Evolutionary conservation across 2,888 invertebrate genomes (phyloP).

Genomic region (Cataglyphis cursor): DNA sequence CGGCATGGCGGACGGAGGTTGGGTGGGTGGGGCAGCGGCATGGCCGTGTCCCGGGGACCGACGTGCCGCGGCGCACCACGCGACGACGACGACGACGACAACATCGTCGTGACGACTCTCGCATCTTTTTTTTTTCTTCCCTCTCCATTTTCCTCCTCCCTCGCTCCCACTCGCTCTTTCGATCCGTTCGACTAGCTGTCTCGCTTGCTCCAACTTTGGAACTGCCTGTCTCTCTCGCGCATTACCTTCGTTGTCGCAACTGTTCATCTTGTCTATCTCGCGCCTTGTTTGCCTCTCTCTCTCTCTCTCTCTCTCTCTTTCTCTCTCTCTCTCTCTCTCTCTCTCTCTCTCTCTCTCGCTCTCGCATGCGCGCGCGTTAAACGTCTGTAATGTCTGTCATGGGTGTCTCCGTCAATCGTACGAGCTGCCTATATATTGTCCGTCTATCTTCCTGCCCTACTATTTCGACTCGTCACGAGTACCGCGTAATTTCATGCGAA

Average conservation of each 20-base stretch:
- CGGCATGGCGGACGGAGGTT: slow-evolving; percentile 76
- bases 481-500: slow-evolving; percentile 26
- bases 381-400: slow-evolving; percentile 8
- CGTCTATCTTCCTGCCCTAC: slow-evolving; percentile 11
- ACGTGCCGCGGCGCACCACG: slow-evolving; percentile 44
- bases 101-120: slow-evolving; percentile 8
- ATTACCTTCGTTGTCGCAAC: not conserved
- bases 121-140: not conserved
- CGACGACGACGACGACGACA: slow-evolving; percentile 15
- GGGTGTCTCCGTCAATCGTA: slow-evolving; percentile 7
- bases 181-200: slow-evolving; percentile 29
- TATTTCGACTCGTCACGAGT: not conserved
- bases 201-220: not conserved
- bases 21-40: slow-evolving; percentile 86
- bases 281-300: not conserved
- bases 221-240: slow-evolving; percentile 12
- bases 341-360: not conserved
- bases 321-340: not conserved
- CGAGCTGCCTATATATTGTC: not conserved
- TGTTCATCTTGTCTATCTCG: not conserved
- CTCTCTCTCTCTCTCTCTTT: not conserved
- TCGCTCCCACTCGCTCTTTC: slow-evolving; percentile 9
- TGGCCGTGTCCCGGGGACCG: slow-evolving; percentile 81
- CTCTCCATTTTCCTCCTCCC: not conserved
- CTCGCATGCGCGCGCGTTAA: not conserved